Conservation (phyloP, 2,113 vertebrate species). For the Isurus oxyrinchus region DNA sequence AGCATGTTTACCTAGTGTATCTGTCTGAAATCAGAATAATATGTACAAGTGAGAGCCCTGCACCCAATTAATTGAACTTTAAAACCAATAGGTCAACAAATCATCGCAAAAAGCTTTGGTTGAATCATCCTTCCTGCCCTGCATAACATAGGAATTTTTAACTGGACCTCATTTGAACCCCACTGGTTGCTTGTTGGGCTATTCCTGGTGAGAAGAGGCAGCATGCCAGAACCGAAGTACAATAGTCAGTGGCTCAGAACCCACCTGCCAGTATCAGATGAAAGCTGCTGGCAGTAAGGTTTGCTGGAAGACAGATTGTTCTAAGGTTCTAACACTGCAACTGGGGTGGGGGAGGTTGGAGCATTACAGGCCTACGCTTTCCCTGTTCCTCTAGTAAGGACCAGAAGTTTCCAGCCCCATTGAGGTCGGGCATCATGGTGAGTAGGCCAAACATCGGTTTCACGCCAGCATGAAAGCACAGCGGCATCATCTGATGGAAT, state of each 20-base stretch:
- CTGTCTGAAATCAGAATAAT: background rate
- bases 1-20: background rate
- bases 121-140: background rate
- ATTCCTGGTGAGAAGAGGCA: background rate
- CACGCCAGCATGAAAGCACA: too few species aligned
- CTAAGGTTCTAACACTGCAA: background rate
- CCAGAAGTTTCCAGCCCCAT: too few species aligned
- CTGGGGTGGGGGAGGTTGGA: background rate
- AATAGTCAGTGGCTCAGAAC: background rate
- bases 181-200: background rate
- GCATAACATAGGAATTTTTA: background rate
- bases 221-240: background rate
- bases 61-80: background rate
- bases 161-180: background rate
- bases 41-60: background rate
- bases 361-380: background rate
- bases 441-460: too few species aligned
- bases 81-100: background rate
- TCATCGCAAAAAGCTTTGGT: background rate
- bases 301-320: background rate
- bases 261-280: background rate
- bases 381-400: too few species aligned
- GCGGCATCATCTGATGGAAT: too few species aligned
- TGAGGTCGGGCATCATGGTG: too few species aligned
- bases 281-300: background rate